Evolutionary conservation across 2,797 vertebrate species (phyloP), one percentile per base, ranked within the genome.

Genomic region (Euthynnus affinis): DNA sequence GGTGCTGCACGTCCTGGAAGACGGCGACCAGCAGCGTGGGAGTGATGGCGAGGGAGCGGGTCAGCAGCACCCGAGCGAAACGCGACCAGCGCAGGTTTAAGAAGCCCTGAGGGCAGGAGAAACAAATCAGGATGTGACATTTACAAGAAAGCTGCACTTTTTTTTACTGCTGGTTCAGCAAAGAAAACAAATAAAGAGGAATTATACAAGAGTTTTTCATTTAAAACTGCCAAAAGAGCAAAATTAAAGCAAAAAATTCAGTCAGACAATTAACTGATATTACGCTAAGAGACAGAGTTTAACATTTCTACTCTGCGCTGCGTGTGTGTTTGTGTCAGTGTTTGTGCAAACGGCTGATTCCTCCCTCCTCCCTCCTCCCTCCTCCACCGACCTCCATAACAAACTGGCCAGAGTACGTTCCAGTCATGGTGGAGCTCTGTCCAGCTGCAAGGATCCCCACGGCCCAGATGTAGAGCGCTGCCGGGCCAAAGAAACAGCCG

Each of bases 361-460:
- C 58, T 60, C 29, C 22, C 22, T 55, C 55, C 32, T 53, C 37
- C 65, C n/a, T 62, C 55, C 58, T 60, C 29, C 22, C 22, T 55
- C 55, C 32, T 53, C 37, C 65, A 81, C 90, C 78, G 67, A 99
- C 97, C 97, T 99, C 97, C 97, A 98, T 99, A 66, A 97, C 97
- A 44, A 99, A 99, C 94, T 98, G 97, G 12, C 97, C 97, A 0
- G 97, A 98, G 87, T 99, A 98, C 0, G 97, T 99, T 52, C 97
- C 97, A 0, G 97, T 98, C 97, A 99, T 98, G 10, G 97, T 98
- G 49, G 97, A 98, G 93, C 97, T 99, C 94, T 98, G 97, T 37
- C 97, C 97, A 0, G 97, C 97, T 6, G 97, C 97, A 2, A 99
- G 95, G 88, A 99, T 99, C 40, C 97, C 97, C 8, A 98, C 91